Percentiles rank a stretch among this genome's conserved stretches.
Evolutionary conservation across 2,113 vertebrate species (phyloP).

Genomic region (Origma solitaria): DNA sequence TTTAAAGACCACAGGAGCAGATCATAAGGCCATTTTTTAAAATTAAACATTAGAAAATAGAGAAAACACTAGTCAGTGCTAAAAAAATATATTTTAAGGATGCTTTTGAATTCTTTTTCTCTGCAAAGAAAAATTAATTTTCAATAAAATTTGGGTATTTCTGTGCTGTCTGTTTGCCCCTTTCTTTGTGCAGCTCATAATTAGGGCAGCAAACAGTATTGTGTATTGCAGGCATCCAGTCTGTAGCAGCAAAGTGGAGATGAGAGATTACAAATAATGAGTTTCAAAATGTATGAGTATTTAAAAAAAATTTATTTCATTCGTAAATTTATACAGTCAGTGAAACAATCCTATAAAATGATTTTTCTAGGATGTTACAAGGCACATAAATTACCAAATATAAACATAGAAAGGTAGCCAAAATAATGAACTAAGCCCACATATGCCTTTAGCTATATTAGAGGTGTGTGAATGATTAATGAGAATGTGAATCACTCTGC

Average conservation of each 20-base stretch:
- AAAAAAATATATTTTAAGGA: neutral
- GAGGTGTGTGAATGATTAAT: constrained; percentile 1
- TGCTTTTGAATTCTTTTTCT: neutral
- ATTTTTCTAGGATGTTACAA: constrained; percentile 49
- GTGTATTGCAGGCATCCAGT: neutral
- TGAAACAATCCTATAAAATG: constrained; percentile 52
- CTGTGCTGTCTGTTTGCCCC: neutral
- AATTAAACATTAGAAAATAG: neutral
- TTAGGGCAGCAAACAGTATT: neutral
- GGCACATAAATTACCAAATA: constrained; percentile 60
- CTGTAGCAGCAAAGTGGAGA: neutral
- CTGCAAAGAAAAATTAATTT: neutral
- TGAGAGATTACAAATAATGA: neutral
- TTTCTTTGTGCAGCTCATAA: neutral
- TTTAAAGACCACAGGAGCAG: neutral
- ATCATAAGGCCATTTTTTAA: neutral
- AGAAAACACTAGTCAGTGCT: neutral
- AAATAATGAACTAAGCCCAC: constrained; percentile 20
- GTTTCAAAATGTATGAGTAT: neutral
- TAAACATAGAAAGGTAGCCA: constrained; percentile 52
- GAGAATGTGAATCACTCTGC: neutral
- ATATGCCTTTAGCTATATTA: neutral
- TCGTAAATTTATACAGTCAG: constrained; percentile 57
- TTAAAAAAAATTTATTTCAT: constrained; percentile 41
- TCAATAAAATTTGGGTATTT: neutral